Conservation (phyloP, 2,797 vertebrate genomes). For the Morus bassanus region DNA sequence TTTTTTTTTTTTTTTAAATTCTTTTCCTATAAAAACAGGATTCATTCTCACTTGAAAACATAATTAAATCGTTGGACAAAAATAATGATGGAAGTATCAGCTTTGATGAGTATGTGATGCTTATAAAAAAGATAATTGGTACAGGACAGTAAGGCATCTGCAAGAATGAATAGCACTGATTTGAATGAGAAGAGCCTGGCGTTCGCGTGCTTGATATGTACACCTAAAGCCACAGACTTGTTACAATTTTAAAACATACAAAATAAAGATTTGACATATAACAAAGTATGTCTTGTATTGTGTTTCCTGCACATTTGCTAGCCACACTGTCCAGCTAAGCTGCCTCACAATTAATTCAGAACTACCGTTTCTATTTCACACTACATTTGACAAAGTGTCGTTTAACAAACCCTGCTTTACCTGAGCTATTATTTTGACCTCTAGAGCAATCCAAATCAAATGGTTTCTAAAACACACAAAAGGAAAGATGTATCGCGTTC, state of each 20-base stretch:
- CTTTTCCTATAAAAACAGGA: conserved; percentile 38
- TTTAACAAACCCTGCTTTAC: background rate
- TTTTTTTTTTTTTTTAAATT: background rate
- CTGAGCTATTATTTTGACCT: background rate
- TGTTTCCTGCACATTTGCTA: background rate
- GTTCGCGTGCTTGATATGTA: background rate
- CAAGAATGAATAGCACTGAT: background rate
- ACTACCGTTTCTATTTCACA: background rate
- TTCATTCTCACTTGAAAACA: conserved; percentile 53
- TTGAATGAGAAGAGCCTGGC: background rate
- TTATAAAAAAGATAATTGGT: conserved; percentile 31
- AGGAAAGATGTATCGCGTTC: background rate
- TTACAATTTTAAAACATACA: background rate
- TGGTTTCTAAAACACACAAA: background rate
- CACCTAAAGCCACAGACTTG: background rate
- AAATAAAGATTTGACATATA: conserved; percentile 56
- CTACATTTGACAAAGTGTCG: background rate
- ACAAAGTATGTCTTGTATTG: background rate
- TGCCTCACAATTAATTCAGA: background rate
- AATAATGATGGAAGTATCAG: conserved; percentile 61
- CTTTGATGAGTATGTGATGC: conserved; percentile 57
- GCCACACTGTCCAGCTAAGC: background rate
- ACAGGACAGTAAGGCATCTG: conserved; percentile 18
- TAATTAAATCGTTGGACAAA: conserved; percentile 54
- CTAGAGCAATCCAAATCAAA: background rate